Conservation (phyloP, 1,140 invertebrate species). For the Sogatella furcifera region DNA sequence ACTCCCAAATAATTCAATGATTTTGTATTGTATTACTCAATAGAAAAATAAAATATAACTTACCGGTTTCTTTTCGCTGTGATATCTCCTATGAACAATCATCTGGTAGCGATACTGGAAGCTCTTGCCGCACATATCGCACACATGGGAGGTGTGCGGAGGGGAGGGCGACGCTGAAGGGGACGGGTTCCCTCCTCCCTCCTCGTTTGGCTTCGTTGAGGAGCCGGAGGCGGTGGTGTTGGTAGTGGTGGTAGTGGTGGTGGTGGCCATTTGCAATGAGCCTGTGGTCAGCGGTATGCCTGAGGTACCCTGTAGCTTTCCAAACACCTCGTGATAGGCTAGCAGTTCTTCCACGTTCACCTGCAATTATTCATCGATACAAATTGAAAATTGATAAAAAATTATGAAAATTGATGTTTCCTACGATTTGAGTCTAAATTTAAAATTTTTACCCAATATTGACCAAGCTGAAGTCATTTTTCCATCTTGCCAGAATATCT, state of each 20-base stretch:
- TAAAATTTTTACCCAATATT: no score
- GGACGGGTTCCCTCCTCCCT: neutral
- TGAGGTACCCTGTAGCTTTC: conserved; percentile 49
- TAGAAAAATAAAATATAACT: no score
- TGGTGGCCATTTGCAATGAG: conserved; percentile 29
- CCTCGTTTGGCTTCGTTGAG: neutral
- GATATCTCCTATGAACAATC: conserved; percentile 72
- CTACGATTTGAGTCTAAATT: no score
- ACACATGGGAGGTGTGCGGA: conserved; percentile 50
- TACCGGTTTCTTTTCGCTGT: conserved; percentile 64
- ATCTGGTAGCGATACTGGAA: conserved; percentile 78
- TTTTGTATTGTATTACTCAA: no score
- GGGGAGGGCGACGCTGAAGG: conserved; percentile 21
- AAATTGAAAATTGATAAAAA: no score
- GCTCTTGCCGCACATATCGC: conserved; percentile 73
- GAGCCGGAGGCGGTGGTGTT: neutral
- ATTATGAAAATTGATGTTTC: no score
- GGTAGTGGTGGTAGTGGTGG: conserved; percentile 15
- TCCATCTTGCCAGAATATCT: no score
- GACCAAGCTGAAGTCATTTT: no score
- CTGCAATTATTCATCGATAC: conserved; percentile 18
- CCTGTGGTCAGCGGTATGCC: conserved; percentile 56
- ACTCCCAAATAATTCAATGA: no score
- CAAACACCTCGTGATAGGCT: conserved; percentile 78
- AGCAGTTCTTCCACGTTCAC: conserved; percentile 71